Conservation (phyloP, 2,113 vertebrate genomes). For the Plecturocebus donacophilus region DNA sequence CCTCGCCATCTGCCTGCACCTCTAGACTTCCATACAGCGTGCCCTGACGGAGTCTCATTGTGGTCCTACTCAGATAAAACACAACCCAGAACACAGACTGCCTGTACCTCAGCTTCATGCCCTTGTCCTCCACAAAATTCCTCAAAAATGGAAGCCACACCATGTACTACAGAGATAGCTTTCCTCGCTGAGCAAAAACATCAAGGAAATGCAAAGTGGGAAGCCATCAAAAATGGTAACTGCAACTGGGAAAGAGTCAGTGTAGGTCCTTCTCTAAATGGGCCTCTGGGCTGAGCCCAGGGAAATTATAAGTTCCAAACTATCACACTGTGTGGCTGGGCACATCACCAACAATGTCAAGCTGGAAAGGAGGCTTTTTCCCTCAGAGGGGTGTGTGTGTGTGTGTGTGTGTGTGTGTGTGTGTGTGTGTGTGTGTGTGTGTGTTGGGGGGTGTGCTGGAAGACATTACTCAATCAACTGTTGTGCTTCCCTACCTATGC, state of each 20-base stretch:
- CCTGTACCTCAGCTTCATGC: neutral
- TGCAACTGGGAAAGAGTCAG: neutral
- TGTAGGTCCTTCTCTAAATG: neutral
- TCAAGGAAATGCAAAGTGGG: neutral
- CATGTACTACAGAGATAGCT: neutral
- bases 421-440: neutral
- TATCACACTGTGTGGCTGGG: too few relatives aligned
- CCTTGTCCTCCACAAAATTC: neutral
- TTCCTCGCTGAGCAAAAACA: neutral
- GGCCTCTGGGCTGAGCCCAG: neutral
- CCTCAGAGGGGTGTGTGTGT: rapidly evolving
- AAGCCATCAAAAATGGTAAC: neutral
- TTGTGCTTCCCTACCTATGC: neutral
- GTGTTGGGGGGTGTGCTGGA: neutral
- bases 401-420: neutral
- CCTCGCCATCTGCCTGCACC: neutral
- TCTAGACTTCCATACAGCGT: neutral
- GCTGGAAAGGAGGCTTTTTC: neutral
- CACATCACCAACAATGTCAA: neutral
- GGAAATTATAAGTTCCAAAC: neutral
- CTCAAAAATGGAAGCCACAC: neutral
- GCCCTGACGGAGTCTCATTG: neutral
- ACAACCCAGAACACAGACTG: neutral
- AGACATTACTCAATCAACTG: neutral
- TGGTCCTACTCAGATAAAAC: neutral